phyloP scores from a whole-genome alignment of 2,888 invertebrate genomes.

The Ophioninae sp. region DNA sequence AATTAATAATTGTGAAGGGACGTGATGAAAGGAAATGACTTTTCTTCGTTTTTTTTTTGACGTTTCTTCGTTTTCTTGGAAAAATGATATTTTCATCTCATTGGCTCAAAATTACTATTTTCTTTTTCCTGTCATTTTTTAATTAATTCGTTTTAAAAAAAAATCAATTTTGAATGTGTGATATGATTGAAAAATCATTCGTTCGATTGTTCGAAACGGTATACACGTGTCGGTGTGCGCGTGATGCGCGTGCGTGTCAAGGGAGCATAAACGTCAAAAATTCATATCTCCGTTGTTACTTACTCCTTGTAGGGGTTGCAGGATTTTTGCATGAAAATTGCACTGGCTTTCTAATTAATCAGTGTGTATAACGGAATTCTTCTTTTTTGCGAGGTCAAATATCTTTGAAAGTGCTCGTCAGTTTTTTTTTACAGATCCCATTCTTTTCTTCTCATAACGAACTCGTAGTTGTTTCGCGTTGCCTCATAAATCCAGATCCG shows the following conservation, averaged over 20 bases:
- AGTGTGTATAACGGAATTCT: neutral
- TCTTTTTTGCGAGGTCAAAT: neutral
- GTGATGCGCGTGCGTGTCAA: neutral
- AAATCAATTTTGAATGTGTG: neutral
- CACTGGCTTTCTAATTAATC: neutral
- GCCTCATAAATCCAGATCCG: neutral
- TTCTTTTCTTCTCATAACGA: neutral
- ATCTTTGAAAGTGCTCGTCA: neutral
- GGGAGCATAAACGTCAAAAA: slow-evolving; percentile 8
- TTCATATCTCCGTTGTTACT: neutral
- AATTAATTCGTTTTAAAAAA: neutral
- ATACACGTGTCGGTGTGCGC: neutral
- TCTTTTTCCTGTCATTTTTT: neutral
- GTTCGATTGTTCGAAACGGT: neutral
- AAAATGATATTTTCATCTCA: no score
- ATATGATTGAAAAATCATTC: no score
- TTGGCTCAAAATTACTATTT: no score
- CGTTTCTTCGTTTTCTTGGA: no score
- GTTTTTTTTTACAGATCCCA: neutral
- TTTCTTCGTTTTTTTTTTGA: no score
- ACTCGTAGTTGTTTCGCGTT: neutral
- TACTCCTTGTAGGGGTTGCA: neutral
- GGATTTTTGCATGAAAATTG: neutral
- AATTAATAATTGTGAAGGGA: no score
- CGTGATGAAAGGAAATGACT: no score